Conservation (phyloP, 2,113 vertebrate genomes). For the Lycocorax pyrrhopterus region DNA sequence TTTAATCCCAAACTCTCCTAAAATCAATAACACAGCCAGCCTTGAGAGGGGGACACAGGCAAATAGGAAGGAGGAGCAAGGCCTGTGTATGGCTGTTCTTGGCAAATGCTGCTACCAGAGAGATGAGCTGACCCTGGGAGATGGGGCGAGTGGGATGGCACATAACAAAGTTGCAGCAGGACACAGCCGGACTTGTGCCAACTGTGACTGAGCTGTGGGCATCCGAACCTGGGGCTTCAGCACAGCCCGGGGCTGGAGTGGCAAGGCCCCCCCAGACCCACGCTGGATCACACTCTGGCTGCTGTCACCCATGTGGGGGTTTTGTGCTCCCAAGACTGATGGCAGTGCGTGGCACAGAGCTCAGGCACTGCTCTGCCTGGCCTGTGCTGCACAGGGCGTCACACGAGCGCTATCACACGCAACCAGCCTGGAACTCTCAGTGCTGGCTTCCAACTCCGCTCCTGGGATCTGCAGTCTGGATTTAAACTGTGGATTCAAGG, state of each 20-base stretch:
- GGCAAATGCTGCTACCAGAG: background rate
- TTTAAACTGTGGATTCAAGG: background rate
- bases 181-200: fast-evolving
- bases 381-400: fast-evolving
- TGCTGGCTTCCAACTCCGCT: background rate
- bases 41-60: background rate
- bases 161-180: fast-evolving
- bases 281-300: fast-evolving
- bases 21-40: background rate
- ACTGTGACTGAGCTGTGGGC: fast-evolving
- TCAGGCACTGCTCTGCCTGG: fast-evolving
- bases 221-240: fast-evolving
- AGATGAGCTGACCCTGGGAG: background rate
- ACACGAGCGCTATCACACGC: fast-evolving
- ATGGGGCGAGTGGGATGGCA: fast-evolving
- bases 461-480: background rate
- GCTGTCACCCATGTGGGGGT: fast-evolving
- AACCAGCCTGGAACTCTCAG: fast-evolving
- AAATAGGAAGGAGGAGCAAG: background rate
- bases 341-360: fast-evolving
- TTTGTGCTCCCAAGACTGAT: background rate
- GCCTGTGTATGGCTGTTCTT: fast-evolving
- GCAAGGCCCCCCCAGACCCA: fast-evolving
- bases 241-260: background rate
- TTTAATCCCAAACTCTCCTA: background rate